Evolutionary conservation across 2,797 vertebrate genomes (phyloP), one percentile per base, ranked within the genome.

Genomic region (Gadopsis marmoratus): DNA sequence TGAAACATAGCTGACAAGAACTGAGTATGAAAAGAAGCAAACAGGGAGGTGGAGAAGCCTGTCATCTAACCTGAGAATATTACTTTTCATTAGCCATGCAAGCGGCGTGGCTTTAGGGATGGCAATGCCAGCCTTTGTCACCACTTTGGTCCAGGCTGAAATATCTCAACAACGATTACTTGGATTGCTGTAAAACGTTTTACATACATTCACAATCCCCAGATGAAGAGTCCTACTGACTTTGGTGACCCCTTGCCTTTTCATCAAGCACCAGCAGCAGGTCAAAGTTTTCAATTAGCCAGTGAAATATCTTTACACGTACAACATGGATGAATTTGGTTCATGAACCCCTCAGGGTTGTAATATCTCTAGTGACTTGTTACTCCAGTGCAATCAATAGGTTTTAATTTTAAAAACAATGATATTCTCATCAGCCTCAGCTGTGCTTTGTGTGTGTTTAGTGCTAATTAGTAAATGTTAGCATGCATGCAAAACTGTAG

Each of bases 21-120:
- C 16, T 23, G 26, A 76, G 23, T 31, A 48, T 26, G n/a, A 63
- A 74, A 39, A 33, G 71, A 55, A 65, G 23, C 21, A 26, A 71
- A 43, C 17, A 45, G 12, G 4, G 12, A 43, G 33, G 11, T 54
- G 48, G 26, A 41, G 69, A 74, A 45, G 8, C 6, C 29, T 54
- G 48, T 26, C 58, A 14, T 45, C 35, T 50, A 6, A 64, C 19
- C 26, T 39, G 11, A 50, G 19, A 51, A 53, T 13, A 60, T 56
- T 16, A 26, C 14, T 2, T 55, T 26, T 48, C 13, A 39, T 61
- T 10, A n/a, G 23, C 14, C 1, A 9, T 35, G 10, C 23, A n/a
- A 6, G 48, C 17, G 0, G 39, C 7, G 7, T 54, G 19, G 31
- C 41, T 74, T 26, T 3, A n/a, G 39, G 12, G 6, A 56, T 56